Percentiles rank a stretch among this genome's conserved stretches.
These are phyloP conservation scores for Helicoverpa armigera DNA, from an alignment of 1,140 invertebrate species.

Conservation along the genomic window DNA sequence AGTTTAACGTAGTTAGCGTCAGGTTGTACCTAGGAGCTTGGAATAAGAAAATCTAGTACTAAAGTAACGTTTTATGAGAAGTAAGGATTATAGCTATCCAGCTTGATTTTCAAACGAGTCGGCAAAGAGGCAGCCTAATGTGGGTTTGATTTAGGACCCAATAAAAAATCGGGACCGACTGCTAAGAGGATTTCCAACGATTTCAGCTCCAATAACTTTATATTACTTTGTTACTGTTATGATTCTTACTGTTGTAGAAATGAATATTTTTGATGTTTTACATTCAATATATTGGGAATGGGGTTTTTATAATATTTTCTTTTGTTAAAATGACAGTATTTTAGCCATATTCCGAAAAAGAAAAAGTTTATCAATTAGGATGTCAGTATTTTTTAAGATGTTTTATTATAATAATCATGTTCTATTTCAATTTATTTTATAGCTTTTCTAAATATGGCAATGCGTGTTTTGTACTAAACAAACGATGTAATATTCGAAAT, in stretches of 20 bases:
- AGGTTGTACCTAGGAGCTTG: neutral
- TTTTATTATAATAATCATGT: too few species aligned
- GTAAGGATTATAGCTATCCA: neutral
- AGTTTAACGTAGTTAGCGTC: neutral
- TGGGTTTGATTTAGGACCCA: constrained; percentile 8
- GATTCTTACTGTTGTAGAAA: neutral
- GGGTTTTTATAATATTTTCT: too few species aligned
- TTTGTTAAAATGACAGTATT: too few species aligned
- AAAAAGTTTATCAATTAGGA: too few species aligned
- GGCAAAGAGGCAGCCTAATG: neutral
- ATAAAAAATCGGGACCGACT: neutral
- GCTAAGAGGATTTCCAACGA: constrained; percentile 1
- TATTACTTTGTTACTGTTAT: neutral
- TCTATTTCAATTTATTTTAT: too few species aligned
- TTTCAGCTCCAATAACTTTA: constrained; percentile 17
- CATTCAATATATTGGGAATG: too few species aligned
- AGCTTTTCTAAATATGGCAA: too few species aligned
- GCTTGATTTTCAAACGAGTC: neutral
- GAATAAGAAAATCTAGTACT: neutral
- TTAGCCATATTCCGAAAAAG: too few species aligned
- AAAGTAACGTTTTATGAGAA: neutral
- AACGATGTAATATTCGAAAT: neutral
- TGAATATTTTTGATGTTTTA: neutral
- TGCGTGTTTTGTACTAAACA: neutral
- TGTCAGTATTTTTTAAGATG: too few species aligned